A percentile compares a stretch with the other conserved stretches of the same genome.
Evolutionary conservation across 1,140 invertebrate species (phyloP).

Genomic region (Sogatella furcifera): DNA sequence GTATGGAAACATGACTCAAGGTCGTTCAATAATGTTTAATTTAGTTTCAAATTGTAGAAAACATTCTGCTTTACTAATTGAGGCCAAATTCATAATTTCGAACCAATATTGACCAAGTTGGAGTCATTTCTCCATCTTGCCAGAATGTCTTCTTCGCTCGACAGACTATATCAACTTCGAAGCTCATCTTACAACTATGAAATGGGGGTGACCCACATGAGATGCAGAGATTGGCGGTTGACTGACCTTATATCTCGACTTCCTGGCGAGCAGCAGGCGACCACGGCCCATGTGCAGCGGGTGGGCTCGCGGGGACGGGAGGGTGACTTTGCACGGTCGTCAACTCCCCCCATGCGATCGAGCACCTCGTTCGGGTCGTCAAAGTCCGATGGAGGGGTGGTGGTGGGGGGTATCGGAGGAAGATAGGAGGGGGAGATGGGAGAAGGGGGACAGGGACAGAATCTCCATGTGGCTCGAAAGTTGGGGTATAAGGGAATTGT

Average conservation of each 20-base stretch:
- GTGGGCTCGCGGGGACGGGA: slow-evolving; percentile 30
- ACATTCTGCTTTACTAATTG: too few species aligned
- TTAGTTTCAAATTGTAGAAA: too few species aligned
- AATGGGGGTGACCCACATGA: too few species aligned
- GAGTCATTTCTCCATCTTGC: too few species aligned
- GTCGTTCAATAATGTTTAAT: too few species aligned
- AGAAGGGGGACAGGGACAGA: not conserved
- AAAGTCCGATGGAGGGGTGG: not conserved
- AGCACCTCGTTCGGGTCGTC: not conserved
- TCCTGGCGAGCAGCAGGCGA: slow-evolving; percentile 47
- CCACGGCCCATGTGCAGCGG: slow-evolving; percentile 51
- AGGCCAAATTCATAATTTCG: too few species aligned
- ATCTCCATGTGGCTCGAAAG: not conserved
- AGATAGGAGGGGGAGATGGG: not conserved
- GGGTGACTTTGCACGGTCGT: slow-evolving; percentile 16
- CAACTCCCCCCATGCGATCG: not conserved
- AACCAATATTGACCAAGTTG: too few species aligned
- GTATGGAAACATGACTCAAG: too few species aligned
- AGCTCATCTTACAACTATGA: too few species aligned
- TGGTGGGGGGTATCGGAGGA: not conserved
- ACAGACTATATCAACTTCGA: too few species aligned
- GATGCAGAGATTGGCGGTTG: not conserved
- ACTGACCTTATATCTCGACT: slow-evolving; percentile 29
- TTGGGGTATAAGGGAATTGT: not conserved
- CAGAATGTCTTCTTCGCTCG: too few species aligned